These are phyloP conservation scores for Bettongia penicillata DNA, from an alignment of 2,113 vertebrate species.

Conservation along the genomic window DNA sequence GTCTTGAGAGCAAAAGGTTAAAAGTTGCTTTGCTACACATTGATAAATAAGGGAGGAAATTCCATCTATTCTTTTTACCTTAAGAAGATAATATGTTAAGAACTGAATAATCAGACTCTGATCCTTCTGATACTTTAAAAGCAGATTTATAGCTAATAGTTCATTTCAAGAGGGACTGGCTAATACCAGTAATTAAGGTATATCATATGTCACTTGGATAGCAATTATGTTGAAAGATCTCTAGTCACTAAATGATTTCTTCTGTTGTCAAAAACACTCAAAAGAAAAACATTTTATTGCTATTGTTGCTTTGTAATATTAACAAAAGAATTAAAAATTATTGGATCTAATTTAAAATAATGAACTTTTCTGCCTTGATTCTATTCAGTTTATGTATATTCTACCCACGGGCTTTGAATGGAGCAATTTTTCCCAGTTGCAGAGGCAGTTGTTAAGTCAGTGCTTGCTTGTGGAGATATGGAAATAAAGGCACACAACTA, in stretches of 20 bases:
- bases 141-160: slow-evolving; percentile 39
- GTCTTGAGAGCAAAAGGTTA: neutral
- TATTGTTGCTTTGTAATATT: slow-evolving; percentile 40
- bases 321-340: slow-evolving; percentile 18
- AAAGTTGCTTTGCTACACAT: neutral
- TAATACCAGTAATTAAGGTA: neutral
- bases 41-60: slow-evolving; percentile 40
- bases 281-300: slow-evolving; percentile 9
- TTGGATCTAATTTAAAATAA: slow-evolving; percentile 15
- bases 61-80: neutral
- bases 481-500: neutral
- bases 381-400: slow-evolving; percentile 31
- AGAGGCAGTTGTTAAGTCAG: neutral
- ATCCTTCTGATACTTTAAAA: neutral
- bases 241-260: neutral
- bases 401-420: neutral
- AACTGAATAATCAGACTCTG: neutral
- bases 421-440: neutral
- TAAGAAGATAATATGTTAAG: neutral
- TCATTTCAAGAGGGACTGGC: slow-evolving; percentile 25
- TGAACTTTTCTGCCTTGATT: neutral
- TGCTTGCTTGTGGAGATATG: neutral
- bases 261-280: slow-evolving; percentile 13
- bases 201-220: neutral
- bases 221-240: neutral